Base-by-base conservation (phyloP, 2,888 invertebrate genomes). In the Pseudolycoriella hygida region DNA sequence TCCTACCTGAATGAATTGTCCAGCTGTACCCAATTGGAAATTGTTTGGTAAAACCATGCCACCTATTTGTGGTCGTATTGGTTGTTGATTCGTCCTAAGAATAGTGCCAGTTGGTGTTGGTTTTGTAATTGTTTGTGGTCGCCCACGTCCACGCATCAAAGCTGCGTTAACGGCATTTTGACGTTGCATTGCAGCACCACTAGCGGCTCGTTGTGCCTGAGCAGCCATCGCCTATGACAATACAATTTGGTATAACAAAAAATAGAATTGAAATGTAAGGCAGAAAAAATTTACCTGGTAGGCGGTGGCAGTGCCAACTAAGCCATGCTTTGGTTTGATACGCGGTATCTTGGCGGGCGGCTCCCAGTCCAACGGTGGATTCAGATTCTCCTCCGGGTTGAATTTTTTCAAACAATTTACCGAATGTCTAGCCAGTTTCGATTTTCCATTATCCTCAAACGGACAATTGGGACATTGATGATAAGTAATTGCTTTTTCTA, bases 381-480 rank as follows among this genome's bases (percentile, higher is more conserved):
- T 79, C 54, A 86, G 69, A 66, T 94, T 93, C 40, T 76, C 67
- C 51, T 88, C 88, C 0, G 88, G 82, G 60, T 86, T 81, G 66
- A 88, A 93, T 60, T 87, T 86, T 64, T 90, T 88, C 38, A 78
- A 75, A 64, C 94, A 94, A 2, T 87, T 81, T 48, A 85, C 75
- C 51, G 83, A 73, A 68, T 94, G 94, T 34, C 90, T 74, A 1
- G 83, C 85, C 53, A 93, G 67, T 64, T 90, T 90, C 20, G 86
- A 86, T 65, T 89, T 92, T 45, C 88, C 86, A 57, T 89, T 89
- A 55, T 90, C 89, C 62, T 94, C 93, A 58, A 90, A 93, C 1
- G 88, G 85, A 68, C 94, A 94, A 58, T 88, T 85, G 1, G 86
- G 81, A 60, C 93, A 94, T 60, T 90, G 88, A 62, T 90, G 90